Evolutionary conservation across 1,140 invertebrate species (phyloP).

Genomic region (Branchinecta lindahli): DNA sequence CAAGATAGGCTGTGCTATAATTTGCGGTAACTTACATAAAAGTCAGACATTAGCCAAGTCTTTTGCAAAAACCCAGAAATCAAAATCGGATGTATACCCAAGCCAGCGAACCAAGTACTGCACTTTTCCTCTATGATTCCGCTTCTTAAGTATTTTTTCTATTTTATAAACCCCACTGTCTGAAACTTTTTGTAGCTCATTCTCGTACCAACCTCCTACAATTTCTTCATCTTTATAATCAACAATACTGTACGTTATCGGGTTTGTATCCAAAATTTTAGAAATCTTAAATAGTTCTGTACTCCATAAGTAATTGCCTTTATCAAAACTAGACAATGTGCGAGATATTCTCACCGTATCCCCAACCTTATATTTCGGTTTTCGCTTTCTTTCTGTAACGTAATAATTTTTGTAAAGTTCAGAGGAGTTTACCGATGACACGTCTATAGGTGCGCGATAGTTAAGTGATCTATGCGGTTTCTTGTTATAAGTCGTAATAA

Average conservation of each 20-base stretch:
- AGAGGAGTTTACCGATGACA: too few relatives aligned
- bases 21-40: not conserved
- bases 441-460: too few relatives aligned
- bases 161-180: not conserved
- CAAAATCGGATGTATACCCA: not conserved
- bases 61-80: not conserved
- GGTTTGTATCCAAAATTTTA: not conserved
- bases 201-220: not conserved
- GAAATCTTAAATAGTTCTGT: not conserved
- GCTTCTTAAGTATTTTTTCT: not conserved
- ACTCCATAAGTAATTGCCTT: not conserved
- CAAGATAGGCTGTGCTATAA: too few relatives aligned
- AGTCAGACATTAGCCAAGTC: not conserved
- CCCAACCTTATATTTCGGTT: too few relatives aligned
- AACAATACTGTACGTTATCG: not conserved
- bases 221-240: not conserved
- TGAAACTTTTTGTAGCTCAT: slow-evolving; percentile 1
- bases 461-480: too few relatives aligned
- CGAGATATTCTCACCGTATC: too few relatives aligned
- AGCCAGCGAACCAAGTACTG: not conserved
- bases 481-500: too few relatives aligned
- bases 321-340: not conserved
- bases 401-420: too few relatives aligned
- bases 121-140: not conserved
- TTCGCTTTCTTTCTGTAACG: too few relatives aligned